A percentile compares a stretch with the other conserved stretches of the same genome.
Conservation (phyloP, 2,888 invertebrate genomes). For the Drosophila testacea region DNA sequence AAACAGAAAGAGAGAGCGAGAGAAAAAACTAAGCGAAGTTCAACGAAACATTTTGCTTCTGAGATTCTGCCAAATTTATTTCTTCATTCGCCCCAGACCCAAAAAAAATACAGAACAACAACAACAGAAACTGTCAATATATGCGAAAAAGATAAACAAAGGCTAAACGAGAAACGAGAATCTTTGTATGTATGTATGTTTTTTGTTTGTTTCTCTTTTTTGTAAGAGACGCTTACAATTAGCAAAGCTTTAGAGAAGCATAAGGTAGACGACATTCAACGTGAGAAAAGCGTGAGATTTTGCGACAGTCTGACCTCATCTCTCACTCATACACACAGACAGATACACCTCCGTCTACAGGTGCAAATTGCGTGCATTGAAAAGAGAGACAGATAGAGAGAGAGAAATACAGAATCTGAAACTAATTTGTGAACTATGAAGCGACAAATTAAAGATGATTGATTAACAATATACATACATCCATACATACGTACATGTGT, state of each 20-base stretch:
- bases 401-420: conserved; percentile 10
- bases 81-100: conserved; percentile 47
- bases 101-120: conserved; percentile 54
- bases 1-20: not conserved
- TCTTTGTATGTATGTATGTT: conserved; percentile 13
- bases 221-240: conserved; percentile 67
- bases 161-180: conserved; percentile 52
- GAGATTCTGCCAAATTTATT: conserved; percentile 49
- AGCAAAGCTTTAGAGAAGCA: conserved; percentile 47
- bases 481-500: not conserved
- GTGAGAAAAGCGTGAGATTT: conserved; percentile 26
- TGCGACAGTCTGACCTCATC: conserved; percentile 63
- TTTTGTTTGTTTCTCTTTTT: conserved; percentile 1
- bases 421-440: conserved; percentile 6
- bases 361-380: conserved; percentile 11
- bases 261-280: conserved; percentile 73
- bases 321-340: conserved; percentile 30
- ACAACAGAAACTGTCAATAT: conserved; percentile 44
- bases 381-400: not conserved
- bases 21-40: conserved; percentile 52
- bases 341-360: conserved; percentile 13
- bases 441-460: conserved; percentile 22
- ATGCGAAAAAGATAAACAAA: conserved; percentile 64
- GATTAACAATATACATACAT: conserved; percentile 19
- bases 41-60: conserved; percentile 59